Evolutionary conservation across 2,113 vertebrate genomes (phyloP).

Genomic region (Agapornis roseicollis): DNA sequence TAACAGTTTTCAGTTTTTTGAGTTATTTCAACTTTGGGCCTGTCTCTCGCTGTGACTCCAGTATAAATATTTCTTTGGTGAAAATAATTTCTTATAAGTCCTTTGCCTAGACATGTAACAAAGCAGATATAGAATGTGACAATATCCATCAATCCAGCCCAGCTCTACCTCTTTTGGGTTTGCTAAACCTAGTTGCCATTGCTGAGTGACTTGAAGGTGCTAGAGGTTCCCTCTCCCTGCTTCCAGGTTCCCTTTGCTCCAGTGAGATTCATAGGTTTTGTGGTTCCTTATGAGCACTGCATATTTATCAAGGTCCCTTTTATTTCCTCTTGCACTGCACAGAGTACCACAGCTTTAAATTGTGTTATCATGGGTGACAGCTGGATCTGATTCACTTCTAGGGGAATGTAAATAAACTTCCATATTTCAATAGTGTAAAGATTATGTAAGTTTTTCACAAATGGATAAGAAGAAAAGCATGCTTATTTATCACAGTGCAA

Average conservation of each 20-base stretch:
- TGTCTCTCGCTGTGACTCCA: background rate
- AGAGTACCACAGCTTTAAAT: background rate
- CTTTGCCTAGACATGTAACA: background rate
- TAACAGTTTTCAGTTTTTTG: background rate
- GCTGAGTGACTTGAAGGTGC: background rate
- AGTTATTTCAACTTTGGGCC: background rate
- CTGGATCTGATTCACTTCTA: background rate
- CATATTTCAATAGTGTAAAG: background rate
- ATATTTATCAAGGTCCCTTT: background rate
- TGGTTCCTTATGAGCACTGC: background rate
- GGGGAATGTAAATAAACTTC: background rate
- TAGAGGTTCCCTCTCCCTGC: background rate
- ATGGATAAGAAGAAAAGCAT: background rate
- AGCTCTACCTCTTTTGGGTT: background rate
- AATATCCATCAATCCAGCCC: rapidly evolving
- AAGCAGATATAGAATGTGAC: background rate
- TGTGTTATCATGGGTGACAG: background rate
- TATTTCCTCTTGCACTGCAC: background rate
- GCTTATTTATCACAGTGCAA: background rate
- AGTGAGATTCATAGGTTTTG: background rate
- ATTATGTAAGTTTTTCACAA: background rate
- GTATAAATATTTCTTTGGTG: background rate
- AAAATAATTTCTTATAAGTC: background rate
- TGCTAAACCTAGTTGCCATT: background rate
- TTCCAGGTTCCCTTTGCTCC: background rate